Evolutionary conservation across 2,888 invertebrate species (phyloP), one percentile per base, ranked within the genome.

Genomic region (Phlogophora meticulosa): DNA sequence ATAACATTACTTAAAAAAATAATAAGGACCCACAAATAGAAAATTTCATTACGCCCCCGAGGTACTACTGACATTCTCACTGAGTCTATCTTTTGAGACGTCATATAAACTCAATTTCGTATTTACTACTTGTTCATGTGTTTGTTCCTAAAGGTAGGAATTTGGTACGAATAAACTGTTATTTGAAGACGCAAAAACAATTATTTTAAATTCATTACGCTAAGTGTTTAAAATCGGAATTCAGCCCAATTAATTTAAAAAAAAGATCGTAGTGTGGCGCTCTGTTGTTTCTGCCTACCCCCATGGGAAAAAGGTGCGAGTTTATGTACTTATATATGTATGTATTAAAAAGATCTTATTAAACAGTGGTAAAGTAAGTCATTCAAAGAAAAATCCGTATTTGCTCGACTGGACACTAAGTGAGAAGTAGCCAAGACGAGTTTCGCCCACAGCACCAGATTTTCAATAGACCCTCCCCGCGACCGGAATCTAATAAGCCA

Each of bases 401-500:
- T 79, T 74, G 61, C 81, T 72, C 74, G 38, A 68, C 46, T 75
- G 78, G 72, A 70, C 70, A 70, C 75, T 83, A 79, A 81, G 78
- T 81, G 74, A 73, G 72, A 75, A 81, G 70, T 73, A 82, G 74
- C 77, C 87, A 83, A 88, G 87, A 89, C 84, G 80, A 89, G 90
- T 91, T 89, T 88, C 63, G 52, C 46, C 76, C 76, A 81, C 82
- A 86, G 83, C 84, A 76, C 85, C 82, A 85, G 85, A 88, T 87
- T 88, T 91, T 90, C 91, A 92, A 93, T 93, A 88, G 91, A 82
- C 78, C 55, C 66, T 79, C 84, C 73, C 82, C 78, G 76, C 80
- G 82, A 72, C 90, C 91, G 93, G 93, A 93, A 93, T 89, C 89
- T 92, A 93, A 94, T 94, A 94, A 94, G 92, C 82, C 84, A 68